phyloP scores from a whole-genome alignment of 23 tunicate genomes.

The Trididemnum clinides region DNA sequence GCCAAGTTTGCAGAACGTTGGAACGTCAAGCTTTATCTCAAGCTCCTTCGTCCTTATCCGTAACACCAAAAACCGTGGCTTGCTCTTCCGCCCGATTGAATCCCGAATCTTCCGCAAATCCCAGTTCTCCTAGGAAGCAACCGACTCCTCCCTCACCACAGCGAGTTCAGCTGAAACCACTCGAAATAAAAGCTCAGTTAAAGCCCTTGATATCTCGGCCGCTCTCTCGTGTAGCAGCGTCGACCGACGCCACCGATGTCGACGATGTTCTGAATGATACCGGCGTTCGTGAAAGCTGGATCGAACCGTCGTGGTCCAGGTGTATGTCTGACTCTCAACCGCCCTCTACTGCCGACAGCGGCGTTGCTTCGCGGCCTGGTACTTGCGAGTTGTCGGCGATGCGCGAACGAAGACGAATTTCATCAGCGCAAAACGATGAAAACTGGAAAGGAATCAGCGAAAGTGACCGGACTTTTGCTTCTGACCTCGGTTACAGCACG shows the following conservation, averaged over 20 bases:
- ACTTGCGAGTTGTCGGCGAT: slow-evolving; percentile 49
- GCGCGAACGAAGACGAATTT: slow-evolving; percentile 20
- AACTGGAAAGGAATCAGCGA: neutral
- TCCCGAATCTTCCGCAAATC: neutral
- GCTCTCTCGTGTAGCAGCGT: too few species aligned
- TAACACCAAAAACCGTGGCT: neutral
- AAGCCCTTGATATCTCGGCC: too few species aligned
- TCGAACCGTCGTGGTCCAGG: slow-evolving; percentile 66
- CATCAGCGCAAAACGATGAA: too few species aligned
- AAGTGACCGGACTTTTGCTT: too few species aligned
- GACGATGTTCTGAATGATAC: too few species aligned
- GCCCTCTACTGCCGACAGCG: slow-evolving; percentile 73
- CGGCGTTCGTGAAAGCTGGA: slow-evolving; percentile 52
- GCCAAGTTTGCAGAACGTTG: slow-evolving; percentile 55
- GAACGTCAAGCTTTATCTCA: slow-evolving; percentile 7
- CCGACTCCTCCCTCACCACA: slow-evolving; percentile 67
- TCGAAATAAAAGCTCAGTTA: neutral
- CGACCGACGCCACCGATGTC: too few species aligned
- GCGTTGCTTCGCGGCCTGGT: slow-evolving; percentile 70
- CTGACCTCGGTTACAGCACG: slow-evolving; percentile 25
- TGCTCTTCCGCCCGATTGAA: neutral
- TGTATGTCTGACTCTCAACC: slow-evolving; percentile 40
- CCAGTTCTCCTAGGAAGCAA: slow-evolving; percentile 17
- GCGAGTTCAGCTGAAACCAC: slow-evolving; percentile 36
- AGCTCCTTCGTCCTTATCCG: neutral